Base-by-base conservation (phyloP, 2,888 invertebrate genomes). In the Tortrix viridana region DNA sequence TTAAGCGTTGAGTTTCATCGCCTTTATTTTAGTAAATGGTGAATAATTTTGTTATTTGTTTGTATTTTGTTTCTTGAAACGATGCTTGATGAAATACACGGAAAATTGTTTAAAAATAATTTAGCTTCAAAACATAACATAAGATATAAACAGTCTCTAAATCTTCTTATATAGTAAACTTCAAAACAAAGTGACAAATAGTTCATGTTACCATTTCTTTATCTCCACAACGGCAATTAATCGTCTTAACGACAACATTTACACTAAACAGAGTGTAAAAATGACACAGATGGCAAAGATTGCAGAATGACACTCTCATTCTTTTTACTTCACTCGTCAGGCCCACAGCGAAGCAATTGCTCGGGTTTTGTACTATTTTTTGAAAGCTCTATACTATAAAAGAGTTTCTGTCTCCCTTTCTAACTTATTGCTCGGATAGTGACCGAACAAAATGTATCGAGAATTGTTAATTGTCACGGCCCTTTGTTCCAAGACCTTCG, bases 301-400 rank as follows among this genome's bases (percentile, higher is more conserved):
- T 71, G 70, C 72, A 78, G 84, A 84, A 86, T 81, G 37, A 49
- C 74, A 70, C 76, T 20, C 50, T 54, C 63, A 46, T 57, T 73
- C 81, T 81, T 83, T 82, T 78, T 77, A 77, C 77, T 70, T 74
- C 74, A 71, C 73, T 71, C 74, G 74, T 65, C 77, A 73, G 70
- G 58, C 74, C 66, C 56, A 74, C 75, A 66, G 57, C 75, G 72
- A 66, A 79, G 82, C 85, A 81, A 83, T 85, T 82, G 82, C 79
- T 80, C 71, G 73, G 65, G 71, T 65, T 67, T 76, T 70, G 68
- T 48, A 65, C 69, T 89, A 81, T 90, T 91, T 90, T 89, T 90
- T 84, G 89, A 90, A 89, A 88, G 88, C 86, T 76, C 79, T 77
- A 47, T 77, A 74, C 81, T 89, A 89, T 89, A 89, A 79, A 89